Conservation (phyloP, 2,888 invertebrate genomes). For the Drosophila affinis region DNA sequence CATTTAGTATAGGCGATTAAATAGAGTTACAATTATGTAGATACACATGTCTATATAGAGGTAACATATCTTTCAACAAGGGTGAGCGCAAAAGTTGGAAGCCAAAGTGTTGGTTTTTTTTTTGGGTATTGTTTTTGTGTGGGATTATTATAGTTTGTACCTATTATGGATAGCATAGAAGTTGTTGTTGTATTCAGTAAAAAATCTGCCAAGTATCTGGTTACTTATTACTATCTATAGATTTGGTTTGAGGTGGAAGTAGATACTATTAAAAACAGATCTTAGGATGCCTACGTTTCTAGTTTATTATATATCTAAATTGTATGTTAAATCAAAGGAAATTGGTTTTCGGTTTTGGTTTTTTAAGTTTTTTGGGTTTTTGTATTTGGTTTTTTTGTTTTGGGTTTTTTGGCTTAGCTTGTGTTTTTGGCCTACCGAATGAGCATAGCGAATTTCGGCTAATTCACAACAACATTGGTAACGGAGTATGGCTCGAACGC, state of each 20-base stretch:
- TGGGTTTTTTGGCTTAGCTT: constrained; percentile 66
- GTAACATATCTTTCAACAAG: constrained; percentile 34
- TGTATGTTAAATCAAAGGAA: constrained; percentile 18
- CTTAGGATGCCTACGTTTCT: constrained; percentile 52
- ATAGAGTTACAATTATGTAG: constrained; percentile 42
- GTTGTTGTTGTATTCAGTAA: constrained; percentile 60
- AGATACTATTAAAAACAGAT: constrained; percentile 10
- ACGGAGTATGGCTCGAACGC: constrained; percentile 84
- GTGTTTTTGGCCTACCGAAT: constrained; percentile 83
- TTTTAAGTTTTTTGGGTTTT: constrained; percentile 53
- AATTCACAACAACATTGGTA: constrained; percentile 85
- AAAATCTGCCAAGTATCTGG: constrained; percentile 64
- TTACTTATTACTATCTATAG: constrained; percentile 28
- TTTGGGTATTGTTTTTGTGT: constrained; percentile 31
- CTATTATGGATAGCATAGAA: constrained; percentile 41
- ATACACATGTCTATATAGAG: constrained; percentile 40
- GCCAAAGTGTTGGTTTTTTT: constrained; percentile 56
- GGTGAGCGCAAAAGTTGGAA: constrained; percentile 69
- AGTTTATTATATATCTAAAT: constrained; percentile 21
- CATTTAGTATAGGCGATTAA: constrained; percentile 23
- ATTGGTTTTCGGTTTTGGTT: constrained; percentile 41
- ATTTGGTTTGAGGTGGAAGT: constrained; percentile 23
- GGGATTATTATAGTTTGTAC: constrained; percentile 14
- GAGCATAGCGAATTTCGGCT: constrained; percentile 84
- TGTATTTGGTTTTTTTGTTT: constrained; percentile 48